Conservation (phyloP, 2,113 vertebrate genomes). For the Porphyrio hochstetteri region DNA sequence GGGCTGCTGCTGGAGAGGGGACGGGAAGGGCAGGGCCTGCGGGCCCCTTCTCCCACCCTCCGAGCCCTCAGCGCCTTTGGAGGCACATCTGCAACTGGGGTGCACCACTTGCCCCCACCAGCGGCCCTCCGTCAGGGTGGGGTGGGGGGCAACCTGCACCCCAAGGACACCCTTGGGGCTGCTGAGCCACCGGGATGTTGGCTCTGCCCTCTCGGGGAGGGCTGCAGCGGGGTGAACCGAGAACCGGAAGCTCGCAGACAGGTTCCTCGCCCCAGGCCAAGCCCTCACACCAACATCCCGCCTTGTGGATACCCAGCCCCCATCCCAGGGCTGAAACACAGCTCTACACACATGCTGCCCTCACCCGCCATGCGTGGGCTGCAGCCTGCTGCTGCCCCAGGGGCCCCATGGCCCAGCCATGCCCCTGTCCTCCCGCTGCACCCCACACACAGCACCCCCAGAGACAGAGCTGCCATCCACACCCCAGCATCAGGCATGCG, state of each 20-base stretch:
- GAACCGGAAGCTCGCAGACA: not conserved
- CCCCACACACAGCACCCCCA: no score
- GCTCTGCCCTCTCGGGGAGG: accelerated
- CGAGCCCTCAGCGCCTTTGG: accelerated
- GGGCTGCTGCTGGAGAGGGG: no score
- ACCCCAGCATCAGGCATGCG: not conserved
- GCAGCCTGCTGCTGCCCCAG: not conserved
- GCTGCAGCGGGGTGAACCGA: accelerated
- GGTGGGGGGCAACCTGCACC: not conserved
- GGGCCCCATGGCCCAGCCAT: not conserved
- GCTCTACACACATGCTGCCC: no score
- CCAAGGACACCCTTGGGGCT: no score
- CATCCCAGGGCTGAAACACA: accelerated
- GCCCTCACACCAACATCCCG: accelerated
- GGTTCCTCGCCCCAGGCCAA: not conserved
- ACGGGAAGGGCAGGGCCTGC: not conserved
- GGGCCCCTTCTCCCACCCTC: not conserved
- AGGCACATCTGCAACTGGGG: accelerated
- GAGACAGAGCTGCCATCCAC: accelerated
- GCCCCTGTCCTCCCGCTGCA: no score
- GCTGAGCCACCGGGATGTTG: accelerated
- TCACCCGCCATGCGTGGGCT: not conserved
- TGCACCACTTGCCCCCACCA: no score
- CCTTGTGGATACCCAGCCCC: not conserved
- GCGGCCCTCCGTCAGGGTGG: accelerated